Conservation (phyloP, 2,113 vertebrate genomes). For the Gallinago undulata region DNA sequence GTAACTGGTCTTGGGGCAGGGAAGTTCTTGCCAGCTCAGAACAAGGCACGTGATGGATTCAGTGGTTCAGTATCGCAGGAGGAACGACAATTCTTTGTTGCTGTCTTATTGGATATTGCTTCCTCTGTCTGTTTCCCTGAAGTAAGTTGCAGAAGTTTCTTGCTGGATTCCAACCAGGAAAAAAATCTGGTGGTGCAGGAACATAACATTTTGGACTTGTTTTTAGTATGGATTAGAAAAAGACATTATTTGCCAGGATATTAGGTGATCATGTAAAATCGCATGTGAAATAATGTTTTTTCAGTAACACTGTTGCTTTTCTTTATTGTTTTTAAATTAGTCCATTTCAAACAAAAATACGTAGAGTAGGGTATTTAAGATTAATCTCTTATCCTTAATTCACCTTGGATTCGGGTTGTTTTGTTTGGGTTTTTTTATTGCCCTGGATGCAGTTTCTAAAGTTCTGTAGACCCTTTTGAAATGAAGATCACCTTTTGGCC, state of each 20-base stretch:
- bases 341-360: background rate
- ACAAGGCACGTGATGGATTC: background rate
- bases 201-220: background rate
- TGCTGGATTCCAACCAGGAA: slow-evolving; percentile 1
- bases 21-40: background rate
- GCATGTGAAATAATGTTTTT: background rate
- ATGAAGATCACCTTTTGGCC: background rate
- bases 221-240: background rate
- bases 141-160: slow-evolving; percentile 1
- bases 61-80: background rate
- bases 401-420: background rate
- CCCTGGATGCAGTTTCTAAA: background rate
- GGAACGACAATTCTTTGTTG: background rate
- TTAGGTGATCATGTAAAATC: background rate
- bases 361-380: background rate
- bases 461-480: background rate
- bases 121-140: slow-evolving; percentile 41
- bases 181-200: background rate
- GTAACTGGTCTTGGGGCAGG: background rate
- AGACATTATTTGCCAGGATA: background rate
- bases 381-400: background rate
- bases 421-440: background rate
- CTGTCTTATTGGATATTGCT: slow-evolving; percentile 43
- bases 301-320: background rate
- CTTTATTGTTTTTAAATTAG: background rate